Evolutionary conservation across 30 jellyfish, hydroid and myxozoan genomes (phyloP).

Genomic region (Haliclystus octoradiatus): DNA sequence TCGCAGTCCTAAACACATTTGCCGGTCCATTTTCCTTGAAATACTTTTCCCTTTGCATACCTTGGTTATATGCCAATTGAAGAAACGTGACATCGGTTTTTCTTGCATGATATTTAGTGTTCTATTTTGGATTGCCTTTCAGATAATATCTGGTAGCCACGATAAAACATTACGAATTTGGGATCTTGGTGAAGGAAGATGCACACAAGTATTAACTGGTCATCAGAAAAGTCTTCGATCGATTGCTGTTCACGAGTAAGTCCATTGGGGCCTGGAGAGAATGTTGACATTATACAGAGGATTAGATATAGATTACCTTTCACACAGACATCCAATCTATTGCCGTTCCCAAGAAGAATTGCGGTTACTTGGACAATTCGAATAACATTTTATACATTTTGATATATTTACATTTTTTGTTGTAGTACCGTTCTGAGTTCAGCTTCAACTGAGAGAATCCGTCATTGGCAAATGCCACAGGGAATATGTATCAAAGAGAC

Average conservation of each 20-base stretch:
- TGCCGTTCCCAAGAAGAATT: too few relatives aligned
- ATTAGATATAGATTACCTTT: neutral
- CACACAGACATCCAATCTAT: neutral
- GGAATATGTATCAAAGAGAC: conserved; percentile 70
- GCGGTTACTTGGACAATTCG: too few relatives aligned
- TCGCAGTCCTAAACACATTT: too few relatives aligned
- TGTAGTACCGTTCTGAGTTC: conserved; percentile 64
- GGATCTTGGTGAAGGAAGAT: conserved; percentile 98
- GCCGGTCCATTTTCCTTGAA: too few relatives aligned
- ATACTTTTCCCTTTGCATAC: too few relatives aligned
- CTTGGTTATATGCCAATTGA: too few relatives aligned
- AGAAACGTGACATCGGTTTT: too few relatives aligned
- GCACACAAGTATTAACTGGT: conserved; percentile 70
- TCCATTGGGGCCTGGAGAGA: too few relatives aligned
- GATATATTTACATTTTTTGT: neutral
- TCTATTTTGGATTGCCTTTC: too few relatives aligned
- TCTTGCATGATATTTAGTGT: too few relatives aligned
- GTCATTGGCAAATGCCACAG: conserved; percentile 90
- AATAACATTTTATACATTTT: too few relatives aligned
- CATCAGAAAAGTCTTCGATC: conserved; percentile 91
- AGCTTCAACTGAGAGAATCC: conserved; percentile 87
- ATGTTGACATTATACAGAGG: too few relatives aligned
- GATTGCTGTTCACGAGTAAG: conserved; percentile 28
- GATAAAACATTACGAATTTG: conserved; percentile 91
- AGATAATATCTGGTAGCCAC: conserved; percentile 91